These are phyloP conservation scores for Myotis findleyi DNA, from an alignment of 2,797 vertebrate genomes.

Conservation along the genomic window DNA sequence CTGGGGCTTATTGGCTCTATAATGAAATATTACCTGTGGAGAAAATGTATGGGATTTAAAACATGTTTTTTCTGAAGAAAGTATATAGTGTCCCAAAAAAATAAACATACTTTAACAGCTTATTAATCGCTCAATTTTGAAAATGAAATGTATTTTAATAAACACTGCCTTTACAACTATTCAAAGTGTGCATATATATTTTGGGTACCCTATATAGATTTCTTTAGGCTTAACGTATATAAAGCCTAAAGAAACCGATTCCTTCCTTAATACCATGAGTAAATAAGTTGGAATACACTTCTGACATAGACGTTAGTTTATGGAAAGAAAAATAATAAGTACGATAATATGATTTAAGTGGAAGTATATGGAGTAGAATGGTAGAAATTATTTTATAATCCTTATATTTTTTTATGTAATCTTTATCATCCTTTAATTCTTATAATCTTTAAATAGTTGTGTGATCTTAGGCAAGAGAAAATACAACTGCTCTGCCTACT, in stretches of 20 bases:
- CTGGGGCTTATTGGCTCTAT: neutral
- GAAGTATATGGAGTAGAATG: neutral
- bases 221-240: neutral
- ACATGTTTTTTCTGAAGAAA: neutral
- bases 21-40: constrained; percentile 13
- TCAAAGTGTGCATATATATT: no score
- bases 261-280: neutral
- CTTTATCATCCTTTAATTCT: neutral
- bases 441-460: neutral
- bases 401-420: neutral
- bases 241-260: neutral
- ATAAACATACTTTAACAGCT: no score
- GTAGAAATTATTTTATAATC: neutral
- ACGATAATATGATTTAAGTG: neutral
- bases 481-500: neutral
- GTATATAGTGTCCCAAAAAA: no score
- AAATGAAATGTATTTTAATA: no score
- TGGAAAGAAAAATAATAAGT: neutral
- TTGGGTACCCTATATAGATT: neutral
- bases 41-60: constrained; percentile 19
- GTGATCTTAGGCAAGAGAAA: constrained; percentile 33
- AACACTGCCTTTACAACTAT: no score
- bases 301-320: neutral
- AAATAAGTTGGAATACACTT: constrained; percentile 15
- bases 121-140: no score